Percentiles rank a stretch among this genome's conserved stretches.
Conservation (phyloP, 2,113 vertebrate genomes). For the Hippoglossus stenolepis region DNA sequence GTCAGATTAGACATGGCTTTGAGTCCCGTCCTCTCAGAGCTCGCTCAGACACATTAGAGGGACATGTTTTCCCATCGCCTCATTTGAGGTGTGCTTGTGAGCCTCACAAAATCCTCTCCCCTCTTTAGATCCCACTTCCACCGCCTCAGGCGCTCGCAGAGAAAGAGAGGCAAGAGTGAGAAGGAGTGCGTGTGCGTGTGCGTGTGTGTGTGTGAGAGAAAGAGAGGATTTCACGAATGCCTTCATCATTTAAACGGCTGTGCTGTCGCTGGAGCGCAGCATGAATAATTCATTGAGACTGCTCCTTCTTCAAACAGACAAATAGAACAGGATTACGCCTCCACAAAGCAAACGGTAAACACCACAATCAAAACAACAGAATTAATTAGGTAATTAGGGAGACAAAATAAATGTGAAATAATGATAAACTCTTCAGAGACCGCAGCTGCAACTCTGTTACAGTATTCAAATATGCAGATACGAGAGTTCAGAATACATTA, state of each 20-base stretch:
- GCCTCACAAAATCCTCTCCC: conserved; percentile 72
- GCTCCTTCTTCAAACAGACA: conserved; percentile 87
- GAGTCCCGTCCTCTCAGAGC: conserved; percentile 54
- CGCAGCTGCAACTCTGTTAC: conserved; percentile 81
- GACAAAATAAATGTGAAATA: conserved; percentile 86
- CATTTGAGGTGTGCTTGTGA: conserved; percentile 75
- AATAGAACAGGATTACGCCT: conserved; percentile 85
- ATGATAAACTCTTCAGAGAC: conserved; percentile 84
- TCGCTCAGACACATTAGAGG: conserved; percentile 70
- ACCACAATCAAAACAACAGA: conserved; percentile 85
- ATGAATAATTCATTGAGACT: conserved; percentile 85
- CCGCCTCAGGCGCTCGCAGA: conserved; percentile 69
- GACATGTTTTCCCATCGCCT: conserved; percentile 69
- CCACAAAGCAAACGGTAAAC: conserved; percentile 85
- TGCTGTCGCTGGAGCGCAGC: conserved; percentile 77
- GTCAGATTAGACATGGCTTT: conserved; percentile 69
- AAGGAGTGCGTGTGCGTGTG: conserved; percentile 13
- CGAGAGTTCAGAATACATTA: conserved; percentile 76
- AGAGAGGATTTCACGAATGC: conserved; percentile 79
- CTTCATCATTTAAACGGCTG: conserved; percentile 86
- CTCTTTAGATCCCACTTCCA: conserved; percentile 71
- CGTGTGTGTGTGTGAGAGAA: conserved; percentile 34
- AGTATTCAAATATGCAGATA: conserved; percentile 81
- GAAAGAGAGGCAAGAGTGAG: conserved; percentile 59
- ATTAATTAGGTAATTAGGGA: conserved; percentile 87